Conservation (phyloP, 1,140 invertebrate species). For the Lasaia peninsularis region DNA sequence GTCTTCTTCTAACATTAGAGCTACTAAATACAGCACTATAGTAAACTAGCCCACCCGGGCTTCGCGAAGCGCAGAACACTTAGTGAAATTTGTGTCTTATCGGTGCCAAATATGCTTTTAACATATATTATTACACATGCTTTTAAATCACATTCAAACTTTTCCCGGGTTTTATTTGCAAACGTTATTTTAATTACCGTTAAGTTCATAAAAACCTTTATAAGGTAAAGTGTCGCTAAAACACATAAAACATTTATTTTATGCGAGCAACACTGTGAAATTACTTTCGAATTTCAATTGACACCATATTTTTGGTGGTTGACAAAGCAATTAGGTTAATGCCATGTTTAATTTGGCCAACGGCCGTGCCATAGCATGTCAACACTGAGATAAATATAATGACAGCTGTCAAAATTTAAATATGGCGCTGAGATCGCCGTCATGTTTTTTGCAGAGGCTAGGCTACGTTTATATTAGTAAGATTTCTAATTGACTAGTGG, state of each 20-base stretch:
- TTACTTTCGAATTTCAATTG: constrained; percentile 5
- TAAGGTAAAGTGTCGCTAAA: background rate
- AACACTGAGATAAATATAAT: constrained; percentile 10
- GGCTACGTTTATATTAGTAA: too few relatives aligned
- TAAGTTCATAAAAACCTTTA: background rate
- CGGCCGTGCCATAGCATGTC: background rate
- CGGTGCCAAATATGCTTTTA: too few relatives aligned
- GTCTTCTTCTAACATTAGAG: too few relatives aligned
- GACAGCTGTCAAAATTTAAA: constrained; percentile 4
- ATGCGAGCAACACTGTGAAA: background rate
- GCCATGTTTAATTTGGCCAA: constrained; percentile 6
- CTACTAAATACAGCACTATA: too few relatives aligned
- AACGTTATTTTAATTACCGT: background rate
- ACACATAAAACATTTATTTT: background rate
- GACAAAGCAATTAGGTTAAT: constrained; percentile 13
- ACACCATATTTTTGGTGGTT: constrained; percentile 8
- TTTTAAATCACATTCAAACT: too few relatives aligned
- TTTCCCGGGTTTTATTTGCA: too few relatives aligned
- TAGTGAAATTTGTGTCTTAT: too few relatives aligned
- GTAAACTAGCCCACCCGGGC: too few relatives aligned
- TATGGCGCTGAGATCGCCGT: background rate
- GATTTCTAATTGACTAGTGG: too few relatives aligned
- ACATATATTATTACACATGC: too few relatives aligned
- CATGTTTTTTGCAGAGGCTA: background rate
- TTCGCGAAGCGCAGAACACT: too few relatives aligned